Conservation (phyloP, 2,797 vertebrate species). For the Gobio occitaniae region DNA sequence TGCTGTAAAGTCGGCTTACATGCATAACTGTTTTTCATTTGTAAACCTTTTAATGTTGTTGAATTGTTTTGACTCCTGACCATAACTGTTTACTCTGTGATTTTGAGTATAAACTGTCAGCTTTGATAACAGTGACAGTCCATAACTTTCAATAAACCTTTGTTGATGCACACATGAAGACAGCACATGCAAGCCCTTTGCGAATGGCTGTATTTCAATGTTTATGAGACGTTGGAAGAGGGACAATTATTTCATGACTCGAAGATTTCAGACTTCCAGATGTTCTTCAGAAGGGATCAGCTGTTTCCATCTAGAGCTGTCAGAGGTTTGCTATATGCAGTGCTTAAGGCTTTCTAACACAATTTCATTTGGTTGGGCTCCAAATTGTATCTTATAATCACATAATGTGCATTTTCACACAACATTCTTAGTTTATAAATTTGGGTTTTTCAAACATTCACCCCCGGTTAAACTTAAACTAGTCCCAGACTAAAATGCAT, state of each 20-base stretch:
- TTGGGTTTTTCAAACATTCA: neutral
- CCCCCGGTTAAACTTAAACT: too few species aligned
- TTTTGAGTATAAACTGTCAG: conserved; percentile 31
- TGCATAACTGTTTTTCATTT: conserved; percentile 35
- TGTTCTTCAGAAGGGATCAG: conserved; percentile 22
- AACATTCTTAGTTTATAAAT: neutral
- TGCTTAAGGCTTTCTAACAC: neutral
- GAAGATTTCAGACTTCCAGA: conserved; percentile 35
- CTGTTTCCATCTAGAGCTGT: conserved; percentile 23
- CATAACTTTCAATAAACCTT: conserved; percentile 20
- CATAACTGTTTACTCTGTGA: conserved; percentile 33
- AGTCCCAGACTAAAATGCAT: too few species aligned
- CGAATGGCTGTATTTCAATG: conserved; percentile 16
- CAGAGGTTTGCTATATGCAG: neutral
- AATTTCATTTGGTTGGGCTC: neutral
- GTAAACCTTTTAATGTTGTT: conserved; percentile 41
- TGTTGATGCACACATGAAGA: conserved; percentile 8
- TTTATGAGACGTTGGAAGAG: conserved; percentile 4
- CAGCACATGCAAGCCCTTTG: neutral
- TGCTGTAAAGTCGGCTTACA: conserved; percentile 3
- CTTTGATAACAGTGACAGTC: conserved; percentile 27
- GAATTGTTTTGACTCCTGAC: conserved; percentile 39
- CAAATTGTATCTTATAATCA: neutral
- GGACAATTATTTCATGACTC: conserved; percentile 7
- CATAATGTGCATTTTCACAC: neutral